These are phyloP conservation scores for Pogonocichla stellata DNA, from an alignment of 2,113 vertebrate species.

Conservation along the genomic window DNA sequence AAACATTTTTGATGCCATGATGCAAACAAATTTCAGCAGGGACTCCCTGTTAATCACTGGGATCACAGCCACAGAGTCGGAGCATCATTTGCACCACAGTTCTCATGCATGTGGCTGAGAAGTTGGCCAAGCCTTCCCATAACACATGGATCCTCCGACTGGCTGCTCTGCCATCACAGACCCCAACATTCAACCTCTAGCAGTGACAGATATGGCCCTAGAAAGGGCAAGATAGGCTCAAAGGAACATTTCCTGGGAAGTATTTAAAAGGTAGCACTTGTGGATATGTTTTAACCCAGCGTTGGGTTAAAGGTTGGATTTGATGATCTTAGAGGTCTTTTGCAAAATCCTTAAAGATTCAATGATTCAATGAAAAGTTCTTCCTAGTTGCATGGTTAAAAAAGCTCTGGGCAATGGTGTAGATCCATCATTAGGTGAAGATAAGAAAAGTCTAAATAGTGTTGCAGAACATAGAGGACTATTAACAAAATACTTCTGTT, in stretches of 20 bases:
- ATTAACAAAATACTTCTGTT: not conserved
- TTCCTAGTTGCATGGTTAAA: not conserved
- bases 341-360: not conserved
- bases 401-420: not conserved
- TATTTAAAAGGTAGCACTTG: not conserved
- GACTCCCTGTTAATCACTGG: not conserved
- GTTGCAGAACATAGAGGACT: not conserved
- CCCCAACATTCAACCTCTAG: not conserved
- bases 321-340: not conserved
- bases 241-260: not conserved
- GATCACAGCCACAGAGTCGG: not conserved
- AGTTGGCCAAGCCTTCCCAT: not conserved
- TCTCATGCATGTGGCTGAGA: not conserved
- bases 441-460: not conserved
- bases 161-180: accelerated
- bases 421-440: not conserved
- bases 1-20: not conserved
- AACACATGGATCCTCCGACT: not conserved
- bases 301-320: not conserved
- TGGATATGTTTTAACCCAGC: not conserved
- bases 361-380: not conserved
- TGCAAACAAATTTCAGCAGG: not conserved
- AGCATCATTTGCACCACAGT: not conserved
- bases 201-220: accelerated
- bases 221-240: not conserved